These are phyloP conservation scores for Acropternis orthonyx DNA, from an alignment of 2,797 vertebrate genomes.

Conservation along the genomic window DNA sequence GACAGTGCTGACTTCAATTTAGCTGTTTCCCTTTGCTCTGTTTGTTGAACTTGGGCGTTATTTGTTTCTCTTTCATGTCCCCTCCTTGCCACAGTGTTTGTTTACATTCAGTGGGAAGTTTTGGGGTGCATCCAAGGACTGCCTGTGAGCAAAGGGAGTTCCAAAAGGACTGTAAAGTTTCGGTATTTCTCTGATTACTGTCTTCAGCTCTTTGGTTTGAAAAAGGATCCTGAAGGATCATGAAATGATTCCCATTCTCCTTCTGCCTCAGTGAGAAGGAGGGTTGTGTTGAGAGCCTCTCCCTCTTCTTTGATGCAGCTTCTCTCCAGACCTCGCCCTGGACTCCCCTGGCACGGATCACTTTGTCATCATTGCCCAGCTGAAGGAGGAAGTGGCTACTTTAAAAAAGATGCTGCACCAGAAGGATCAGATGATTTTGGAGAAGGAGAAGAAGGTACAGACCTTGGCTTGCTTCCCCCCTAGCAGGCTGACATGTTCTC, in stretches of 20 bases:
- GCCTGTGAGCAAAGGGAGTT: not conserved
- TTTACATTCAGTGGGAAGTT: not conserved
- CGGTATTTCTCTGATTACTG: not conserved
- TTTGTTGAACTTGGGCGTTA: slow-evolving; percentile 13
- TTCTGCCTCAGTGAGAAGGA: not conserved
- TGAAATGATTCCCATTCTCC: not conserved
- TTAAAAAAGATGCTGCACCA: slow-evolving; percentile 84
- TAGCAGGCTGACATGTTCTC: not conserved
- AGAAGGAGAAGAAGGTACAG: slow-evolving; percentile 83
- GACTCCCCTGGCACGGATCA: slow-evolving; percentile 82
- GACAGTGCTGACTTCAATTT: not conserved
- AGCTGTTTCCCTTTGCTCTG: not conserved
- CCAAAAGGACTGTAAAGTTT: not conserved
- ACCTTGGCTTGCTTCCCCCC: not conserved
- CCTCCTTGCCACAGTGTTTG: not conserved
- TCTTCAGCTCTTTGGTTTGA: not conserved
- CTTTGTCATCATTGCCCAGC: slow-evolving; percentile 82
- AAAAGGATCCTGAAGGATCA: not conserved
- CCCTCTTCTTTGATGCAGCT: slow-evolving; percentile 64
- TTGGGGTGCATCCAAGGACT: not conserved
- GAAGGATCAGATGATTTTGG: slow-evolving; percentile 83
- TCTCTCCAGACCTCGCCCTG: slow-evolving; percentile 79
- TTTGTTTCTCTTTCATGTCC: slow-evolving; percentile 26
- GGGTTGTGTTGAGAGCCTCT: not conserved
- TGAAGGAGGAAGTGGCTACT: slow-evolving; percentile 82